These are phyloP conservation scores for Leptoteleia sp. DNA, from an alignment of 1,140 invertebrate genomes.

Conservation along the genomic window DNA sequence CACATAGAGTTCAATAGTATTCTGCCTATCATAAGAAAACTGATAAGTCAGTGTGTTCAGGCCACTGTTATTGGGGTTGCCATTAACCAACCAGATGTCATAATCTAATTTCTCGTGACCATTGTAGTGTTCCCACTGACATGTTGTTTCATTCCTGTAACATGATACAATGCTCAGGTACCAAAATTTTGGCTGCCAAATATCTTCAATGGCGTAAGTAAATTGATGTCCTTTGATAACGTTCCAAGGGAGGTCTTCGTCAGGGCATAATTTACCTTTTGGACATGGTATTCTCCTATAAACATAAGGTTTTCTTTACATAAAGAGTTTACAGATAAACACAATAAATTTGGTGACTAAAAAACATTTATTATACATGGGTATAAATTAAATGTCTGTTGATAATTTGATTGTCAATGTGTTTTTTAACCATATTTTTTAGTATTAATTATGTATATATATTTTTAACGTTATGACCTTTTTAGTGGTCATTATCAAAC, in stretches of 20 bases:
- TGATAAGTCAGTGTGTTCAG: slow-evolving; percentile 95
- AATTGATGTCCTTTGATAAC: slow-evolving; percentile 95
- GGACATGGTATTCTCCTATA: slow-evolving; percentile 91
- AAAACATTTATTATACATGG: no score
- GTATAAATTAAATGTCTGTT: no score
- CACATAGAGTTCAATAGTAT: slow-evolving; percentile 95
- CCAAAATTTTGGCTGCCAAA: slow-evolving; percentile 96
- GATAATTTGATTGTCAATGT: no score
- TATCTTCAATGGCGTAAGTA: slow-evolving; percentile 95
- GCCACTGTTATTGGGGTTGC: slow-evolving; percentile 91
- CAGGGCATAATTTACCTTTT: slow-evolving; percentile 88
- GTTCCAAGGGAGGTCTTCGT: slow-evolving; percentile 91
- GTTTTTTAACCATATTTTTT: no score
- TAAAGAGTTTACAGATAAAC: no score
- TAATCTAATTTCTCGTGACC: slow-evolving; percentile 86
- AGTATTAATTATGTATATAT: no score
- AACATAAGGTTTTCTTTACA: no score
- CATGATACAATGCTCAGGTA: slow-evolving; percentile 97
- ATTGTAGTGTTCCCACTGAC: slow-evolving; percentile 90
- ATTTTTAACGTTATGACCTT: no score
- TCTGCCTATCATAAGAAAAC: slow-evolving; percentile 97
- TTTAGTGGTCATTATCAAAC: no score
- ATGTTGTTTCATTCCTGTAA: slow-evolving; percentile 88
- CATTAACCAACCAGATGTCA: slow-evolving; percentile 98
- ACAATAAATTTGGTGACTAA: no score